Conservation (phyloP, 2,888 invertebrate genomes). For the Himalopsyche kuldschensis region DNA sequence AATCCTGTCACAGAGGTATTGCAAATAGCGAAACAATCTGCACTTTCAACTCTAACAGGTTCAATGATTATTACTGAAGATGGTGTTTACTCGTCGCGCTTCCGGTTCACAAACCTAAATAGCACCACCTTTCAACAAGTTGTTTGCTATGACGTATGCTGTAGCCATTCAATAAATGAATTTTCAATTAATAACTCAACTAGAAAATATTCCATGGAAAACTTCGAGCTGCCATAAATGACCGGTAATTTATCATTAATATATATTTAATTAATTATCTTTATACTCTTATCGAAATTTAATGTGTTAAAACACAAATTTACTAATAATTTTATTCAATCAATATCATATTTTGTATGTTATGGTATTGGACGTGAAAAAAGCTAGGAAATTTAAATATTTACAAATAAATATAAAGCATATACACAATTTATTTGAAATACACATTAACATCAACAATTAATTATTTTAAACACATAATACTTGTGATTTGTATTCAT, state of each 20-base stretch:
- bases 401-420: no score
- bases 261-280: no score
- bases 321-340: not conserved
- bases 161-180: not conserved
- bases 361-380: not conserved
- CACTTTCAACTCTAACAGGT: conserved; percentile 27
- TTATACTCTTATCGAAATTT: not conserved
- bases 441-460: no score
- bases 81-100: not conserved
- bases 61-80: not conserved
- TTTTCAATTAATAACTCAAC: not conserved
- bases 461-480: no score
- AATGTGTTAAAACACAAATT: not conserved
- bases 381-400: no score
- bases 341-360: not conserved
- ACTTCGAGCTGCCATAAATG: not conserved
- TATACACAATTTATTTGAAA: no score
- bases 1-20: no score
- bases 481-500: no score
- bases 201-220: not conserved
- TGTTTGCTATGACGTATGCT: not conserved
- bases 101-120: conserved; percentile 30
- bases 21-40: not conserved
- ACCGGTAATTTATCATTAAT: not conserved
- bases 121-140: not conserved